phyloP scores from a whole-genome alignment of 2,113 vertebrate species.

The Elephantulus edwardii region DNA sequence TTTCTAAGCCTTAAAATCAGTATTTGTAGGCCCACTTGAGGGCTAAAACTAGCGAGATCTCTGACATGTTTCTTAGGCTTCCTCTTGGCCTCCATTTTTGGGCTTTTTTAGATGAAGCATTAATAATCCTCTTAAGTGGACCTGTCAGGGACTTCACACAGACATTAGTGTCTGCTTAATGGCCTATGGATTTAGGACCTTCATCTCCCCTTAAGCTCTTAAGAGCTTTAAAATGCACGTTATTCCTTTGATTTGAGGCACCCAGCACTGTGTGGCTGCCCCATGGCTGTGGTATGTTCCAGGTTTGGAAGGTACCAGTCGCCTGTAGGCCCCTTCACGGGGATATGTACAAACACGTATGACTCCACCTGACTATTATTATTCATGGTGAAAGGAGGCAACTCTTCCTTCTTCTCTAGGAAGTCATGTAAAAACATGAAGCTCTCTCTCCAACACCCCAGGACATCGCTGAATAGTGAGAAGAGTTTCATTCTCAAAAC shows the following conservation, averaged over 20 bases:
- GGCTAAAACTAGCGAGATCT: not conserved
- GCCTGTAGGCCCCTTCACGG: not conserved
- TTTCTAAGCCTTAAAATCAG: not conserved
- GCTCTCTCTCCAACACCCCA: not conserved
- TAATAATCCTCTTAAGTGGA: slow-evolving; percentile 60
- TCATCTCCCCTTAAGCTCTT: slow-evolving; percentile 57
- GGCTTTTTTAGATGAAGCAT: not conserved
- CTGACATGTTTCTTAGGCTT: slow-evolving; percentile 11
- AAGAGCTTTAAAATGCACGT: slow-evolving; percentile 13
- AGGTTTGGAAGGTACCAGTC: fast-evolving
- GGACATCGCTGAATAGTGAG: not conserved
- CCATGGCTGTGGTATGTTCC: not conserved
- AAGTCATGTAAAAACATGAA: not conserved
- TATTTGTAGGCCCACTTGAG: not conserved
- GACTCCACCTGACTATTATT: not conserved
- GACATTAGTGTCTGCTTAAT: slow-evolving; percentile 55
- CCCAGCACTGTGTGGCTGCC: not conserved
- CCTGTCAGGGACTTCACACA: slow-evolving; percentile 24
- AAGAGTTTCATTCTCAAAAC: not conserved
- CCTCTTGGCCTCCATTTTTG: not conserved
- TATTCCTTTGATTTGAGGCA: not conserved
- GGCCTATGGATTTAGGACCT: slow-evolving; percentile 24
- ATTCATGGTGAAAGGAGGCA: not conserved
- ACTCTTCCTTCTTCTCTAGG: not conserved
- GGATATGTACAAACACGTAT: not conserved